Evolutionary conservation across 2,797 vertebrate species (phyloP), one percentile per base, ranked within the genome.

Genomic region (Sebastes trivittatus): DNA sequence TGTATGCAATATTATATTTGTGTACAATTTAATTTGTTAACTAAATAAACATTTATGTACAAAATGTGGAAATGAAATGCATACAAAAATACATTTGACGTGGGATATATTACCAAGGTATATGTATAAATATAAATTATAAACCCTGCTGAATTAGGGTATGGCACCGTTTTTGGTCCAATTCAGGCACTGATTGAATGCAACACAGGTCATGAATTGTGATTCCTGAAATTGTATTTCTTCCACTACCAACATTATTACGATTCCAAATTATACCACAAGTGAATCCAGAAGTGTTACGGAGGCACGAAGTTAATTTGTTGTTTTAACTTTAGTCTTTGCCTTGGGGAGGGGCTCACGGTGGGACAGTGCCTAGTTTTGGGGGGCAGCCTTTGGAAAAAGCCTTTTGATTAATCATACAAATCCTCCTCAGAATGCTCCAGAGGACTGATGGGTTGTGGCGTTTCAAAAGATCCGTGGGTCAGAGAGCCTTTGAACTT

Each of bases 401-500:
- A 36, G 38, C 20, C 82, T 88, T 92, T 91, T 91, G 85, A 94
- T 93, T 91, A 87, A 92, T 94, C 87, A 81, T 83, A 90, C 73
- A 91, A 90, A 93, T 91, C 91, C 87, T 83, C 80, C 80, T 66
- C 82, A 69, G 64, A 90, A 87, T 90, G 90, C 89, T 90, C 88
- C 83, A 77, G 87, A 88, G 89, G 87, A 78, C 91, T 92, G 92
- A 95, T 92, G 88, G 87, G 93, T 94, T 91, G 87, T 87, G 92
- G 80, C 89, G 38, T 94, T 92, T 91, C 83, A 94, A 94, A 94
- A 94, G 92, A 89, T 82, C 82, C 46, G 32, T 32, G 88, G 92
- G 94, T 95, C 93, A 93, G 30, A 64, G 87, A 92, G 87, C 89
- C 88, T 92, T 90, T 93, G 88, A 95, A 93, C 93, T 93, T 83